A percentile compares a stretch with the other conserved stretches of the same genome.
phyloP scores from a whole-genome alignment of 2,797 vertebrate species.

The Heteromormyrus szaboi region DNA sequence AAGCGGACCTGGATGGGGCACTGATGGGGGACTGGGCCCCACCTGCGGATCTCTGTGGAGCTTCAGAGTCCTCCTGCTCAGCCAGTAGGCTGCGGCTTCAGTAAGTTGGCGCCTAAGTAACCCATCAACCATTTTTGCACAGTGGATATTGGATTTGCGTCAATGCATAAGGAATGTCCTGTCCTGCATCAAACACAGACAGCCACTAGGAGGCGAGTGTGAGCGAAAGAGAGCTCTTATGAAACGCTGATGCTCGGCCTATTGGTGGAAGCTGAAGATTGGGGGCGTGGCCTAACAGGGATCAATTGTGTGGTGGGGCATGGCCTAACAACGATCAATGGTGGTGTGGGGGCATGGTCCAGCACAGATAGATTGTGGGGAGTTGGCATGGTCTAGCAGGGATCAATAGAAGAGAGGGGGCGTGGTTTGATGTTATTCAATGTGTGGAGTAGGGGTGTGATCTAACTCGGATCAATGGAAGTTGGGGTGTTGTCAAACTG shows the following conservation, averaged over 20 bases:
- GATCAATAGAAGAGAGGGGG: neutral
- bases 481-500: neutral
- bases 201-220: neutral
- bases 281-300: neutral
- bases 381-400: neutral
- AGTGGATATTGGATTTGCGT: neutral
- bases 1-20: neutral
- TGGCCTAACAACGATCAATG: neutral
- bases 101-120: neutral
- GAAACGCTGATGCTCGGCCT: neutral
- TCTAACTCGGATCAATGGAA: neutral
- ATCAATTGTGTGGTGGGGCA: neutral
- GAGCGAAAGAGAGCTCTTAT: slow-evolving; percentile 11
- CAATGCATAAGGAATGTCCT: neutral
- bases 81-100: neutral
- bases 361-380: neutral
- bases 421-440: neutral
- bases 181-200: neutral
- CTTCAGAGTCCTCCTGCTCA: neutral
- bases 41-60: neutral
- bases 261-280: neutral
- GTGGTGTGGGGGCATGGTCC: neutral
- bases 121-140: neutral
- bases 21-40: neutral
- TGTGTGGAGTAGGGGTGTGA: neutral